Evolutionary conservation across 2,888 invertebrate genomes (phyloP).

Genomic region (Tribolium freemani): DNA sequence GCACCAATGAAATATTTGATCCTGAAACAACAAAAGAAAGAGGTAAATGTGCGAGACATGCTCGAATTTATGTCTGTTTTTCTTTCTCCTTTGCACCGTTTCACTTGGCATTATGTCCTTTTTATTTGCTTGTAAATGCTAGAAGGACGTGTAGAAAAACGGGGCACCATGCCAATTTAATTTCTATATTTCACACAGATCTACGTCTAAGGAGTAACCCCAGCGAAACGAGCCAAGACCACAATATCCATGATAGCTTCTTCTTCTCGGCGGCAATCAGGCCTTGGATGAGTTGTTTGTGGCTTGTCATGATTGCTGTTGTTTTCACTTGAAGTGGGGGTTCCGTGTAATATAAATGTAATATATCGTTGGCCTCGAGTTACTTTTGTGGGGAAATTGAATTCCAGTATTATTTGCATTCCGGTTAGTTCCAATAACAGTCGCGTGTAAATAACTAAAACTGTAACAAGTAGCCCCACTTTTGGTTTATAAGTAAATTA

Average conservation of each 20-base stretch:
- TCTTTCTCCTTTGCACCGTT: conserved; percentile 29
- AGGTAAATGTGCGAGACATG: conserved; percentile 54
- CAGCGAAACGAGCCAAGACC: conserved; percentile 58
- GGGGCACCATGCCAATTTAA: conserved; percentile 46
- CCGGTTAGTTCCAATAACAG: conserved; percentile 20
- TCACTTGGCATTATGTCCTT: conserved; percentile 27
- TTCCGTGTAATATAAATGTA: conserved; percentile 41
- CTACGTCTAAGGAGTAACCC: conserved; percentile 61
- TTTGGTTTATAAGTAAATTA: not conserved
- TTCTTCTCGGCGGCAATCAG: conserved; percentile 36
- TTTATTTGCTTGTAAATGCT: conserved; percentile 39
- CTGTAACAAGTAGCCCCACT: not conserved
- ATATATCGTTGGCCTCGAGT: conserved; percentile 22
- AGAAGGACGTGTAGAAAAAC: conserved; percentile 2
- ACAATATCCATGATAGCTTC: conserved; percentile 53
- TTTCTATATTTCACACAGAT: conserved; percentile 58
- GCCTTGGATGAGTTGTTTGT: not conserved
- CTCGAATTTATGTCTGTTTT: conserved; percentile 39
- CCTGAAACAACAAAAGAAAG: conserved; percentile 61
- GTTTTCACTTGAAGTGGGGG: conserved; percentile 36
- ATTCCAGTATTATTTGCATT: conserved; percentile 42
- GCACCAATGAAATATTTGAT: conserved; percentile 62
- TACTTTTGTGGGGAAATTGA: conserved; percentile 23
- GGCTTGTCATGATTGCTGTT: conserved; percentile 8
- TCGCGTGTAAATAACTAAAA: conserved; percentile 23